Evolutionary conservation across 2,888 invertebrate species (phyloP).

Genomic region (Ametastegia equiseti): DNA sequence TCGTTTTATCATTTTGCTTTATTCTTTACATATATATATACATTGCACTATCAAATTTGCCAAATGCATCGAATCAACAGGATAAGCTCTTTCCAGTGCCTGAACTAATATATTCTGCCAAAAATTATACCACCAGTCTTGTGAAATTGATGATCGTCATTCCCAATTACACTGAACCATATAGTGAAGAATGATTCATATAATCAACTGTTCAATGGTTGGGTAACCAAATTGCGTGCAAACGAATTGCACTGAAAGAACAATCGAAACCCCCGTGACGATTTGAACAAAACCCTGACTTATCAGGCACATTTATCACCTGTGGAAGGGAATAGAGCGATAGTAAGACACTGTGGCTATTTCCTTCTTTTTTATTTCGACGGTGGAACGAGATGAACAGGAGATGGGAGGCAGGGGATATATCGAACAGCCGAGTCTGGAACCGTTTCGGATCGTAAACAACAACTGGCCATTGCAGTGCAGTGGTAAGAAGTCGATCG

Average conservation of each 20-base stretch:
- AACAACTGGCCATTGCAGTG: slow-evolving; percentile 39
- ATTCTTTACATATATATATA: too few species aligned
- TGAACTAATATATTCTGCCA: background rate
- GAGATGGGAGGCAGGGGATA: background rate
- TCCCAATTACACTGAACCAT: too few species aligned
- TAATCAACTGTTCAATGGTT: background rate
- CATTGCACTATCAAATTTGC: background rate
- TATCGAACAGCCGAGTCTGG: background rate
- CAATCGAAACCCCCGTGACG: background rate
- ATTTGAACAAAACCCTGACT: background rate
- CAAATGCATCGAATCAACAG: background rate
- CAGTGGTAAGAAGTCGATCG: slow-evolving; percentile 38
- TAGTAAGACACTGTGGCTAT: too few species aligned
- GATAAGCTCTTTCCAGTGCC: background rate
- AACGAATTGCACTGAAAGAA: background rate
- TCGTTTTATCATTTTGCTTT: background rate
- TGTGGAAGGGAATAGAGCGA: background rate
- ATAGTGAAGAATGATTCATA: background rate
- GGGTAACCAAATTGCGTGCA: background rate
- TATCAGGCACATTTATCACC: background rate
- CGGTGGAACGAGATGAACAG: background rate
- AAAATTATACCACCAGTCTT: background rate
- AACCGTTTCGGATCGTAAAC: slow-evolving; percentile 34
- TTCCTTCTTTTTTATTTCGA: background rate
- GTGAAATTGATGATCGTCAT: background rate